These are phyloP conservation scores for Ibidorhyncha struthersii DNA, from an alignment of 2,113 vertebrate genomes.

Conservation along the genomic window DNA sequence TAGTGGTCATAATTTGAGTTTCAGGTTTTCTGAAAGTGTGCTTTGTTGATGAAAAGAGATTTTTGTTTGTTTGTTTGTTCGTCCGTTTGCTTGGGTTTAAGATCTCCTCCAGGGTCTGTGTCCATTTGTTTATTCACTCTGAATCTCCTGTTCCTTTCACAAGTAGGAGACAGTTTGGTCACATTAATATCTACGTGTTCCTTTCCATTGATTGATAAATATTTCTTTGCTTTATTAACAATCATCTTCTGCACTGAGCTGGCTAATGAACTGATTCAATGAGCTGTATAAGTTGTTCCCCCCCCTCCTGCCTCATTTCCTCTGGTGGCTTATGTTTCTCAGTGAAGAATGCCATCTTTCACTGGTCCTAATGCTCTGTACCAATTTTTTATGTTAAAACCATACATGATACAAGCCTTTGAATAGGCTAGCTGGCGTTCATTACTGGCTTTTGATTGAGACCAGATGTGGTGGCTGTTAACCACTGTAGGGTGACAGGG, in stretches of 20 bases:
- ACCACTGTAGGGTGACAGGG: background rate
- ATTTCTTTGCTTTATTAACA: background rate
- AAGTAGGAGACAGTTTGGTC: background rate
- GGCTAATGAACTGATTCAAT: background rate
- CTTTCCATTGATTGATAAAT: background rate
- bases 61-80: background rate
- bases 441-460: background rate
- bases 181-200: background rate
- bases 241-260: background rate
- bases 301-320: background rate
- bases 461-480: conserved; percentile 15
- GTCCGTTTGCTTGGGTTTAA: background rate
- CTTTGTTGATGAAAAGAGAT: background rate
- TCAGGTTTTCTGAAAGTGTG: background rate
- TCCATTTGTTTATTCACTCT: background rate
- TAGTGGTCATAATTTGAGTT: background rate
- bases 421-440: background rate
- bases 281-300: rapidly evolving
- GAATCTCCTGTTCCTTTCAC: background rate
- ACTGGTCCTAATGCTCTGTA: background rate
- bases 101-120: background rate
- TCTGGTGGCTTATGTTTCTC: background rate
- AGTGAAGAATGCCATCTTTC: background rate
- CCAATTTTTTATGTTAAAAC: background rate
- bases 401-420: background rate